A percentile compares a stretch with the other conserved stretches of the same genome.
Conservation (phyloP, 2,888 invertebrate species). For the Geophilus truncorum region DNA sequence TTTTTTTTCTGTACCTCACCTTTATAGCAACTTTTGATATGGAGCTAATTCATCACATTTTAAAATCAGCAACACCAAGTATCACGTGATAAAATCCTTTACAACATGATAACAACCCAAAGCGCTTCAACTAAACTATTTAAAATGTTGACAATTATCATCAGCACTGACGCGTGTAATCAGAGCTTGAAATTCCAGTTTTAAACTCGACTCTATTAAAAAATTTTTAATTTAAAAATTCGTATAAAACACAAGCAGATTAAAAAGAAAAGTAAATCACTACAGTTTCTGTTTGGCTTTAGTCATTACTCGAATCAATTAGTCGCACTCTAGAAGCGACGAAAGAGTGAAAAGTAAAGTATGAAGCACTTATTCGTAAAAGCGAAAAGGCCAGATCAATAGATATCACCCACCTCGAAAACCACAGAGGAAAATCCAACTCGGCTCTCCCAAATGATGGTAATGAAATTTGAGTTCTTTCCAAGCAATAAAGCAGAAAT, state of each 20-base stretch:
- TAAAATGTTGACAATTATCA: no score
- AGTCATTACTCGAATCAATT: not conserved
- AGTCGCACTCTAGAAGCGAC: not conserved
- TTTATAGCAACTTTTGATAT: no score
- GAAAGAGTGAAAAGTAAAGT: not conserved
- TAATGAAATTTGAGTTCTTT: conserved; percentile 20
- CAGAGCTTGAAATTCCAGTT: no score
- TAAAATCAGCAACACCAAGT: no score
- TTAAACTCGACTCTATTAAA: no score
- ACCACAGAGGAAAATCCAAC: conserved; percentile 16
- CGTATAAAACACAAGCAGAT: not conserved
- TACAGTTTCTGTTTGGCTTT: not conserved
- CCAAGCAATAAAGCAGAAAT: conserved; percentile 15
- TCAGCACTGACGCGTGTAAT: no score
- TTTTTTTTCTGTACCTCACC: no score
- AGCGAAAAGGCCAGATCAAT: conserved; percentile 1
- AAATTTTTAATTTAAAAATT: no score
- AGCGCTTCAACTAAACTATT: no score
- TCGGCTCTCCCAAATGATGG: conserved; percentile 7
- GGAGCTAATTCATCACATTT: no score
- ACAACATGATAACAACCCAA: no score
- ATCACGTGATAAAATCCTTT: no score
- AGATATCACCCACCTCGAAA: not conserved
- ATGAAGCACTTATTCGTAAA: not conserved
- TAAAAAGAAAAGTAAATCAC: not conserved